Percentiles rank a stretch among this genome's conserved stretches.
phyloP scores from a whole-genome alignment of 2,888 invertebrate species.

The Orthosia gothica region DNA sequence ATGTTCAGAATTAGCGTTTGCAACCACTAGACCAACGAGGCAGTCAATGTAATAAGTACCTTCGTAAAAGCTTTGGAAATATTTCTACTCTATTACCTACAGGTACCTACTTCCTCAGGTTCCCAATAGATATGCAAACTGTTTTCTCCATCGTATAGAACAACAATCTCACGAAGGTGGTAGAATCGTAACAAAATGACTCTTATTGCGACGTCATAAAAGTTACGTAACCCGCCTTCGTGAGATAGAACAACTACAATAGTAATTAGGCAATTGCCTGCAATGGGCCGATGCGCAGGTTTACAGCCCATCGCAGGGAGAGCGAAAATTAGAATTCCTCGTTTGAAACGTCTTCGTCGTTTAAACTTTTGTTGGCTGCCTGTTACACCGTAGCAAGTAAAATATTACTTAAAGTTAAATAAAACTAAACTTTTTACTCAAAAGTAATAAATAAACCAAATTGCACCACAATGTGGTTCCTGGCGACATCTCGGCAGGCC shows the following conservation, averaged over 20 bases:
- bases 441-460: no score
- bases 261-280: conserved; percentile 51
- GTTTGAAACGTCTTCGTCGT: conserved; percentile 58
- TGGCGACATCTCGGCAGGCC: no score
- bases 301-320: conserved; percentile 50
- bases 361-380: conserved; percentile 51
- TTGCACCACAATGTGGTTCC: no score
- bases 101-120: background rate
- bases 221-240: no score
- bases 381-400: conserved; percentile 59
- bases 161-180: no score
- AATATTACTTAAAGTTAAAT: background rate
- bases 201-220: no score
- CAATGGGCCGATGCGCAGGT: conserved; percentile 36
- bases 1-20: no score
- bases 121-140: background rate
- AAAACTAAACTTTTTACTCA: no score
- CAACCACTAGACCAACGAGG: no score
- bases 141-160: background rate
- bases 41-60: background rate
- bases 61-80: background rate
- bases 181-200: no score
- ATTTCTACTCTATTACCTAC: background rate
- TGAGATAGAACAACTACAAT: background rate
- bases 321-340: conserved; percentile 71